Conservation (phyloP, 2,113 vertebrate species). For the Anguilla rostrata region DNA sequence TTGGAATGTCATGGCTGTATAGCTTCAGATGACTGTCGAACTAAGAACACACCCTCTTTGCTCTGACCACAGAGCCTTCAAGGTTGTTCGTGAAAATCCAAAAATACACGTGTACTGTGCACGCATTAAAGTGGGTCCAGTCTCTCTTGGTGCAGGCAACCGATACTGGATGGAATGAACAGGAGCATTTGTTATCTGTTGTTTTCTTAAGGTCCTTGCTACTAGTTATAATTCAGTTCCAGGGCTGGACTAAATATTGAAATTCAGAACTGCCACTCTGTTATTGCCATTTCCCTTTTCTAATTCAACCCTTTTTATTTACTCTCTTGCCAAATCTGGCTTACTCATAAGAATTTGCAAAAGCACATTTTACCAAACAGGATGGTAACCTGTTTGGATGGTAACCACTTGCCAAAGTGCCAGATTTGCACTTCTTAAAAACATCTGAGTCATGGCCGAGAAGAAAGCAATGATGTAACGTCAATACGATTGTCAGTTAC, state of each 20-base stretch:
- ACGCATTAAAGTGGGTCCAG: not conserved
- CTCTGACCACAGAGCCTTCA: not conserved
- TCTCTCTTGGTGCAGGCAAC: not conserved
- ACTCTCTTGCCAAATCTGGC: not conserved
- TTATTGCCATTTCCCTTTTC: not conserved
- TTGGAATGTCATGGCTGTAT: not conserved
- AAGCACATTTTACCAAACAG: not conserved
- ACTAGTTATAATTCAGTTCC: not conserved
- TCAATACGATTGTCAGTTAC: not conserved
- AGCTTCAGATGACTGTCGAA: not conserved
- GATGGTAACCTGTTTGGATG: no score
- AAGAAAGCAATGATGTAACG: not conserved
- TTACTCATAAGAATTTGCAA: not conserved
- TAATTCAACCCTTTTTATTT: not conserved
- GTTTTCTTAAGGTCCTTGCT: no score
- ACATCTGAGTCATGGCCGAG: not conserved
- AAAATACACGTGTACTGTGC: not conserved
- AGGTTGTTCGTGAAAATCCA: not conserved
- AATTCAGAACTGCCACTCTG: not conserved
- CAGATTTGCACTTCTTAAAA: not conserved
- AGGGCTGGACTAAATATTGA: not conserved
- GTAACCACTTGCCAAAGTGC: not conserved
- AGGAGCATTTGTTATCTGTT: no score
- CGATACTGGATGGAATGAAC: not conserved
- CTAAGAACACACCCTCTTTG: not conserved